phyloP scores from a whole-genome alignment of 2,888 invertebrate genomes.

The Callinectes sapidus region DNA sequence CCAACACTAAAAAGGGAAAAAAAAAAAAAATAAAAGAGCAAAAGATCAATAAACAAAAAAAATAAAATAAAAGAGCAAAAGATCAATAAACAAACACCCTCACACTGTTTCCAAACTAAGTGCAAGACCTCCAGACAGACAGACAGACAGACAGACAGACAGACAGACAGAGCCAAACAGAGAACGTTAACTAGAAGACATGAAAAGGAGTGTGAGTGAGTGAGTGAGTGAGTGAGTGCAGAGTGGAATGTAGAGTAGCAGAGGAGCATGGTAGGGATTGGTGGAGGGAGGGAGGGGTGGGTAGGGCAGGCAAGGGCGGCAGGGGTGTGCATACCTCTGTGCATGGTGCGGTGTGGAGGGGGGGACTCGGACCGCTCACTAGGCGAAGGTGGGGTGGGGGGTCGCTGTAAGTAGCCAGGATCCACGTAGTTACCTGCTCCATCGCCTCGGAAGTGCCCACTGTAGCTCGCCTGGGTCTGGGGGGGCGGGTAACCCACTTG shows the following conservation, averaged over 20 bases:
- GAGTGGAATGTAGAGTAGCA: neutral
- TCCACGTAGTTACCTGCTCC: constrained; percentile 70
- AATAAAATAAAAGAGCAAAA: neutral
- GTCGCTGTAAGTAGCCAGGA: constrained; percentile 74
- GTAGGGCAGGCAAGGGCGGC: neutral
- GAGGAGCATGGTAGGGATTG: neutral
- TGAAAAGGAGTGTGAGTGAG: neutral
- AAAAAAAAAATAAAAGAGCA: too few relatives aligned
- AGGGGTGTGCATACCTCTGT: constrained; percentile 51
- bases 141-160: neutral
- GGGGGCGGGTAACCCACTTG: constrained; percentile 60
- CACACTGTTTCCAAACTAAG: constrained; percentile 21
- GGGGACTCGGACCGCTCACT: constrained; percentile 80
- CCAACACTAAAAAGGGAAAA: neutral
- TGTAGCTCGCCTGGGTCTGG: constrained; percentile 58
- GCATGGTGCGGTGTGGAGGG: constrained; percentile 76
- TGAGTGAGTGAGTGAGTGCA: constrained; percentile 19
- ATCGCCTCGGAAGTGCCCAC: constrained; percentile 66
- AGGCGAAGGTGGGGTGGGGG: constrained; percentile 79
- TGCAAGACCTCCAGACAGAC: constrained; percentile 22
- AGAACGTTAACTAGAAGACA: neutral
- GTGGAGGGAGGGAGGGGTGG: neutral
- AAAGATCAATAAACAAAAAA: neutral
- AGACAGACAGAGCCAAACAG: neutral
- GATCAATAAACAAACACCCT: neutral